phyloP scores from a whole-genome alignment of 1,140 invertebrate genomes.

The Carcinoscorpius rotundicauda region DNA sequence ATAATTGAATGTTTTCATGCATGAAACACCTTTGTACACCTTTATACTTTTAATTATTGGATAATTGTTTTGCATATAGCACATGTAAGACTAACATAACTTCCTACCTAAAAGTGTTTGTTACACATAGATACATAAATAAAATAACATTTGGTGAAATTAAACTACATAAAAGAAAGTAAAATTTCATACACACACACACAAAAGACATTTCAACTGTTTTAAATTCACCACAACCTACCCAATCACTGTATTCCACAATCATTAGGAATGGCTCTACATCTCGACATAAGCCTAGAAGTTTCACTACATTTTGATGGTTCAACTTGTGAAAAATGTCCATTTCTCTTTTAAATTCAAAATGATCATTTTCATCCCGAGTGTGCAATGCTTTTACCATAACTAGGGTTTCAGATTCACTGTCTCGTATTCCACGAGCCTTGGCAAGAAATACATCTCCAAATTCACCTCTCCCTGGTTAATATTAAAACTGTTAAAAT shows the following conservation, averaged over 20 bases:
- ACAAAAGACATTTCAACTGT: too few relatives aligned
- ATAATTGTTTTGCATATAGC: too few relatives aligned
- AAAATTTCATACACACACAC: too few relatives aligned
- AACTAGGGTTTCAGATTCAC: constrained; percentile 36
- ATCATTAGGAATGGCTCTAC: constrained; percentile 77
- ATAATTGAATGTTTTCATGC: too few relatives aligned
- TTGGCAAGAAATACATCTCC: constrained; percentile 76
- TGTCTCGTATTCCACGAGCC: constrained; percentile 30
- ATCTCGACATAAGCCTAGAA: constrained; percentile 69
- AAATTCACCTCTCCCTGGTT: constrained; percentile 66
- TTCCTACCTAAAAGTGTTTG: too few relatives aligned
- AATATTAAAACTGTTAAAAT: too few relatives aligned
- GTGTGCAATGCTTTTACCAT: constrained; percentile 61
- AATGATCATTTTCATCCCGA: constrained; percentile 57
- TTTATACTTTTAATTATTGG: too few relatives aligned
- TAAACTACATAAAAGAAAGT: too few relatives aligned
- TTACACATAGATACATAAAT: too few relatives aligned
- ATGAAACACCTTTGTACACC: too few relatives aligned
- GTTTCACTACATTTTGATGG: constrained; percentile 61
- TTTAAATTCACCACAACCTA: constrained; percentile 32
- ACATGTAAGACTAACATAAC: too few relatives aligned
- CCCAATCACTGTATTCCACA: constrained; percentile 87
- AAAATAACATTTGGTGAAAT: too few relatives aligned
- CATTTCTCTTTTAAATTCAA: constrained; percentile 75
- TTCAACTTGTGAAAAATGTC: constrained; percentile 67